These are phyloP conservation scores for Chrysina gloriosa DNA, from an alignment of 2,888 invertebrate genomes.

Conservation along the genomic window DNA sequence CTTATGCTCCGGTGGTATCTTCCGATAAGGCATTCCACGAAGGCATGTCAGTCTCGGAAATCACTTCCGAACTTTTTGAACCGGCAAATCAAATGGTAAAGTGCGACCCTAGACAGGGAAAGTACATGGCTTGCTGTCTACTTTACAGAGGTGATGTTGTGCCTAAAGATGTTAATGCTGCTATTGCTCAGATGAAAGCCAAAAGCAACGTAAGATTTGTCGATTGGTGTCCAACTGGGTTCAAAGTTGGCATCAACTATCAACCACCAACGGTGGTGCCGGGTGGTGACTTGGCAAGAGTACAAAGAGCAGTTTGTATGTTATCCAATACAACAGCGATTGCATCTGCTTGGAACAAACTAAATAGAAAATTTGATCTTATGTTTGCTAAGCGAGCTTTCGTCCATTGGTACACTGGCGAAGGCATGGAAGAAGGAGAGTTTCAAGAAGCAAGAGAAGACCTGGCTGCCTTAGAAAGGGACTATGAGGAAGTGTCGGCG, in stretches of 20 bases:
- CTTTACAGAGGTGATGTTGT: slow-evolving; percentile 92
- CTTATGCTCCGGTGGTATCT: slow-evolving; percentile 80
- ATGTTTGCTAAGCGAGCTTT: slow-evolving; percentile 95
- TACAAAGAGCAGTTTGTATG: slow-evolving; percentile 91
- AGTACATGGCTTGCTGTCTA: slow-evolving; percentile 92
- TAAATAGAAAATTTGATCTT: slow-evolving; percentile 94
- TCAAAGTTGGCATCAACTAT: slow-evolving; percentile 76
- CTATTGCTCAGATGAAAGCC: slow-evolving; percentile 82
- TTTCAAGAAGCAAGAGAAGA: slow-evolving; percentile 86
- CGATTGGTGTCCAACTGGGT: slow-evolving; percentile 96
- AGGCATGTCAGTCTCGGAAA: slow-evolving; percentile 81
- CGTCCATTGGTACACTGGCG: slow-evolving; percentile 88
- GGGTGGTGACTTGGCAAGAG: slow-evolving; percentile 83
- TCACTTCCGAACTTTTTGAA: slow-evolving; percentile 91
- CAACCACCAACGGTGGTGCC: slow-evolving; percentile 82
- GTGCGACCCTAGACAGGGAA: slow-evolving; percentile 85
- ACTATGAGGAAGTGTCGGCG: slow-evolving; percentile 80
- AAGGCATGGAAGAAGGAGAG: slow-evolving; percentile 88
- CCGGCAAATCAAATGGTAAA: slow-evolving; percentile 91
- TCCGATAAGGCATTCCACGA: slow-evolving; percentile 80
- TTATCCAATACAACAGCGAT: slow-evolving; percentile 92
- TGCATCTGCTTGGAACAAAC: slow-evolving; percentile 88
- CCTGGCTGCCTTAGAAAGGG: slow-evolving; percentile 77
- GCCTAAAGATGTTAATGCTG: slow-evolving; percentile 88
- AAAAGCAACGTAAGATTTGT: slow-evolving; percentile 86